Conservation (phyloP, 2,113 vertebrate species). For the Elachura formosa region DNA sequence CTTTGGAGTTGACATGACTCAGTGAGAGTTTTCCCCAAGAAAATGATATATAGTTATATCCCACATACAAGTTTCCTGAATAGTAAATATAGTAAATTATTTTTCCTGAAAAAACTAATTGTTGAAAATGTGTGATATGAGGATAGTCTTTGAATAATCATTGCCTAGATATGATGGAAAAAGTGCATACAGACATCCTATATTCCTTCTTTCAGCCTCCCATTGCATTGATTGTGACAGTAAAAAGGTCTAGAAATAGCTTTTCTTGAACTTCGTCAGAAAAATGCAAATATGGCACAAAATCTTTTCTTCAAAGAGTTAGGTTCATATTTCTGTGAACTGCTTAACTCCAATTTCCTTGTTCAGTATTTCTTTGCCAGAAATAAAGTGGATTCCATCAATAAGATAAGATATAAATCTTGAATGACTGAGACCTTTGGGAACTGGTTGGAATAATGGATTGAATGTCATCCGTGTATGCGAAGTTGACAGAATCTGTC, state of each 20-base stretch:
- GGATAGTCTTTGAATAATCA: not conserved
- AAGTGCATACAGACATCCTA: not conserved
- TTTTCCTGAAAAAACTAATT: not conserved
- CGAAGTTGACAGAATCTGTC: conserved; percentile 35
- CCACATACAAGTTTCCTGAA: not conserved
- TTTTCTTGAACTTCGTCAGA: conserved; percentile 11
- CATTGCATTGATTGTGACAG: not conserved
- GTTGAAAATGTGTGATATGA: not conserved
- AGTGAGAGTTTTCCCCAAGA: not conserved
- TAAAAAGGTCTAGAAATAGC: not conserved
- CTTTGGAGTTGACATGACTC: not conserved
- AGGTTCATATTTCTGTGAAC: not conserved
- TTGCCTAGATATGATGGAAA: not conserved
- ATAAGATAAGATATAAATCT: conserved; percentile 24
- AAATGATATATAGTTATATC: rapidly evolving
- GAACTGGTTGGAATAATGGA: conserved; percentile 4
- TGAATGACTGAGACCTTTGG: conserved; percentile 35
- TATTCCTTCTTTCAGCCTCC: not conserved
- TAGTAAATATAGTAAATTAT: not conserved
- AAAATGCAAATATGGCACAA: conserved; percentile 30
- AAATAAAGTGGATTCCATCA: conserved; percentile 9
- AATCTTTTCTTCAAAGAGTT: not conserved
- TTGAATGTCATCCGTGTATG: conserved; percentile 20
- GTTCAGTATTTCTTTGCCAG: conserved; percentile 11
- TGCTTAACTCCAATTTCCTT: not conserved